Conservation (phyloP, 2,888 invertebrate genomes). For the Oligia strigilis region DNA sequence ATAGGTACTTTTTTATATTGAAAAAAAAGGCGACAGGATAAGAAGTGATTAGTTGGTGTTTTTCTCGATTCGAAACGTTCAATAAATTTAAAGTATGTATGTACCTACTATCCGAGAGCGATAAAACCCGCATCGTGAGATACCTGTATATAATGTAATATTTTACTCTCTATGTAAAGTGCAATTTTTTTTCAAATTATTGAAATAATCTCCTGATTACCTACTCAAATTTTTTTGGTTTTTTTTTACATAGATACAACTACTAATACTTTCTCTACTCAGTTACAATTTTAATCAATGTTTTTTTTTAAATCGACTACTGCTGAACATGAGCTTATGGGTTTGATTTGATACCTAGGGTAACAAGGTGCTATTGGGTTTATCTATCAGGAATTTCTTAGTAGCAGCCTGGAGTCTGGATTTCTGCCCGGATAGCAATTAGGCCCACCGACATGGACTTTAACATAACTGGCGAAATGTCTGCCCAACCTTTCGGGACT, state of each 20-base stretch:
- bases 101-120: neutral
- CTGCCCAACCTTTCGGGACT: neutral
- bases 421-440: neutral
- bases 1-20: neutral
- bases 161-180: slow-evolving; percentile 20
- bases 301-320: neutral
- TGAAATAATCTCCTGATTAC: neutral
- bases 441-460: too few species aligned
- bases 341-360: neutral
- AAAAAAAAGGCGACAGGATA: neutral
- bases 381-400: neutral
- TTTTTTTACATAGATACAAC: too few species aligned
- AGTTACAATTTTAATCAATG: neutral
- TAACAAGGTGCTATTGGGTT: neutral
- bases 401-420: neutral
- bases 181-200: slow-evolving; percentile 6
- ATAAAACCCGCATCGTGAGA: slow-evolving; percentile 54
- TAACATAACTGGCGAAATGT: too few species aligned
- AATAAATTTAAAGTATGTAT: slow-evolving; percentile 2
- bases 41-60: slow-evolving; percentile 17
- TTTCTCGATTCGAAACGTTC: slow-evolving; percentile 22
- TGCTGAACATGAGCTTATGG: neutral
- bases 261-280: neutral
- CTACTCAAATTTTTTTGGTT: neutral
- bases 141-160: slow-evolving; percentile 16